Evolutionary conservation across 2,888 invertebrate species (phyloP), one percentile per base, ranked within the genome.

Genomic region (Drosophila paracracens): DNA sequence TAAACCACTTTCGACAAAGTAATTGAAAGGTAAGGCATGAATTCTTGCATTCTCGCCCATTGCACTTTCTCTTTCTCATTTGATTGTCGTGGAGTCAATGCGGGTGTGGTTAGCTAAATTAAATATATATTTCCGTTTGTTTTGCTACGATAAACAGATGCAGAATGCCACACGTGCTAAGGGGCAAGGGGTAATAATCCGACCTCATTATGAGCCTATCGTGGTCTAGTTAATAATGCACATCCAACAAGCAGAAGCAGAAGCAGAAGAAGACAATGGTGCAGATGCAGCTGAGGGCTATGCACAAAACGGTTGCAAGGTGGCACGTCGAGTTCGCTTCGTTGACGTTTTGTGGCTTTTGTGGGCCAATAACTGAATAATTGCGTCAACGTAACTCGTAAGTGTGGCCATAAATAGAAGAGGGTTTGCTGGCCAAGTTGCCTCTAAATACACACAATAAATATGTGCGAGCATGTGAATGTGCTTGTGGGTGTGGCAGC

Each of bases 171-270:
- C 88, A 86, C 77, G 81, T 69, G 25, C 25, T 83, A 72, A 65
- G 64, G 65, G 70, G 43, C 56, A 67, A 61, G 70, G 74, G 16
- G 25, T 46, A 66, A 81, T 76, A 71, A 74, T 72, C 73, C 53
- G 57, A 70, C 68, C 88, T 83, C 83, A 90, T 91, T 90, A 91
- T 86, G 85, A 81, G 88, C 88, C 79, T 85, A 82, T 56, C 74
- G 79, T 85, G 88, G 86, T 88, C 85, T 63, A 72, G 72, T 85
- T 88, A 81, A 89, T 89, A 91, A 91, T 91, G 87, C 90, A 86
- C 83, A 91, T 85, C 81, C 86, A 35, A 29, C 83, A 74, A 75
- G 84, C 27, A 29, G 29, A 51, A 27, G 0, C 38, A 29, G 36
- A 29, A 16, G 29, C 4, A 35, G 53, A 36, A 16, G 53, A 53